Evolutionary conservation across 37 sponge, comb jelly and placozoan species (phyloP).

Genomic region (Petrosia ficiformis): DNA sequence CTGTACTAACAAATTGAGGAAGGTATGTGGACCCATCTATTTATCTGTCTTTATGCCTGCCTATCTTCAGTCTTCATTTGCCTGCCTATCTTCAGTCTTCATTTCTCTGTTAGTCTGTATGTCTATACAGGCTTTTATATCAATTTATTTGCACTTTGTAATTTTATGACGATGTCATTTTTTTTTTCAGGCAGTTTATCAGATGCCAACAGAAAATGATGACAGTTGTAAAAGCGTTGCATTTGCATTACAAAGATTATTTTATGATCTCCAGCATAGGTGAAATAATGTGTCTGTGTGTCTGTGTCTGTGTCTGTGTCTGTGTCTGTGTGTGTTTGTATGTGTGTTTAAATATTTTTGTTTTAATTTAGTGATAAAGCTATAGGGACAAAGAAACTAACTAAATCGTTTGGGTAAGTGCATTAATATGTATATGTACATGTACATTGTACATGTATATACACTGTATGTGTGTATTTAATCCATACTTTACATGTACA

Average conservation of each 20-base stretch:
- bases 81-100: background rate
- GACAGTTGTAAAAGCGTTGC: conserved; percentile 91
- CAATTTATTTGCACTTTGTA: background rate
- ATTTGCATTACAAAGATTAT: conserved; percentile 94
- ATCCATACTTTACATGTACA: too few relatives aligned
- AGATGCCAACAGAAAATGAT: conserved; percentile 95
- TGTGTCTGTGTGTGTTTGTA: background rate
- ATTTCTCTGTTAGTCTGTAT: background rate
- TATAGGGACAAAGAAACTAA: conserved; percentile 96
- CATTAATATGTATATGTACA: background rate
- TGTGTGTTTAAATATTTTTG: background rate
- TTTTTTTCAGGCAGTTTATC: conserved; percentile 83
- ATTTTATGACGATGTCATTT: background rate
- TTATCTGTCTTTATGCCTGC: too few relatives aligned
- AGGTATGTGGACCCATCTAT: conserved; percentile 32
- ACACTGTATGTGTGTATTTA: too few relatives aligned
- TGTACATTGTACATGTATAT: too few relatives aligned
- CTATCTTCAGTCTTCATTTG: background rate
- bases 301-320: conserved; percentile 6
- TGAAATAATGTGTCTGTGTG: conserved; percentile 18
- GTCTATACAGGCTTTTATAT: background rate
- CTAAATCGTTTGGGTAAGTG: conserved; percentile 92
- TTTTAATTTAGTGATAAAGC: conserved; percentile 75
- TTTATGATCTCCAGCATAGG: conserved; percentile 96
- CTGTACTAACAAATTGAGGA: conserved; percentile 91